Evolutionary conservation across 2,113 vertebrate genomes (phyloP).

Genomic region (Oenanthe melanoleuca): DNA sequence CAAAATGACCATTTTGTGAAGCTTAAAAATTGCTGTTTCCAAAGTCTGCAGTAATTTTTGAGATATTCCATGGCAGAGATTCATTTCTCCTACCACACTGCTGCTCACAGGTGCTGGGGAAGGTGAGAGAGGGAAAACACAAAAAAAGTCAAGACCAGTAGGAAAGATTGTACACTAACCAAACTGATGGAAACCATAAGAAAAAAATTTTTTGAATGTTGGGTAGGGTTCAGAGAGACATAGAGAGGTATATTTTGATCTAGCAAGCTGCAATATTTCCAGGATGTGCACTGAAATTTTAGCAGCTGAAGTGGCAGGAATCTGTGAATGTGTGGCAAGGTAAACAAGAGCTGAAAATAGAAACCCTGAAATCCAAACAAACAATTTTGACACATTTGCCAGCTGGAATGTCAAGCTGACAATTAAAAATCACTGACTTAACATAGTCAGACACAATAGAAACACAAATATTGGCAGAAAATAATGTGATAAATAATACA

Average conservation of each 20-base stretch:
- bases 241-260: neutral
- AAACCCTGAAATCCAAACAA: slow-evolving; percentile 27
- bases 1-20: neutral
- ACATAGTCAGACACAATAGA: slow-evolving; percentile 30
- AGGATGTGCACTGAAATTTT: neutral
- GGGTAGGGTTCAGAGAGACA: neutral
- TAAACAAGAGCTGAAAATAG: slow-evolving; percentile 29
- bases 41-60: neutral
- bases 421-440: slow-evolving; percentile 28
- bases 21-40: neutral
- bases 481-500: neutral
- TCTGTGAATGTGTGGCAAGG: neutral
- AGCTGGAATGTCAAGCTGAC: slow-evolving; percentile 9
- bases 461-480: slow-evolving; percentile 22
- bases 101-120: neutral
- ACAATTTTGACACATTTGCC: neutral
- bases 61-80: neutral
- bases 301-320: neutral
- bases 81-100: neutral
- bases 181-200: neutral
- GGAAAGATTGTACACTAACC: neutral
- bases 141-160: neutral
- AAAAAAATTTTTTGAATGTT: neutral
- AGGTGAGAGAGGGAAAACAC: neutral
- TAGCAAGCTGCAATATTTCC: neutral